Conservation (phyloP, 2,888 invertebrate species). For the Encarsia formosa region DNA sequence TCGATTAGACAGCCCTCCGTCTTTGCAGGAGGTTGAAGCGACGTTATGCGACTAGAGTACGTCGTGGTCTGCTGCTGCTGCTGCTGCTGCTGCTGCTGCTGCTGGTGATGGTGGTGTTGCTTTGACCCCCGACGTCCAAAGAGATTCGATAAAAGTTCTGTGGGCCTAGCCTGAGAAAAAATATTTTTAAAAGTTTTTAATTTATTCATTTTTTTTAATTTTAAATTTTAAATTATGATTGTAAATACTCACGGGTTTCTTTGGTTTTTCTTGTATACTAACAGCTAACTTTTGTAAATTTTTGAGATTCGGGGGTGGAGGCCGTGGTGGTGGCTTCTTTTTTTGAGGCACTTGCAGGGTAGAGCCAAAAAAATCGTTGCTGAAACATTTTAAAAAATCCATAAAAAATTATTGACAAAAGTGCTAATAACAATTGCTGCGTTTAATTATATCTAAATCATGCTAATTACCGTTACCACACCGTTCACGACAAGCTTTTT, state of each 20-base stretch:
- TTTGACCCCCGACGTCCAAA: slow-evolving; percentile 37
- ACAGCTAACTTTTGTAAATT: slow-evolving; percentile 39
- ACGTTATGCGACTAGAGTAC: slow-evolving; percentile 23
- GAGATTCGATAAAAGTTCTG: slow-evolving; percentile 43
- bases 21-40: slow-evolving; percentile 25
- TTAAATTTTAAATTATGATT: neutral
- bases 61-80: slow-evolving; percentile 11
- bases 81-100: slow-evolving; percentile 11
- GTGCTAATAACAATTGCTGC: no score
- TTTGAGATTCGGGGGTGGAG: slow-evolving; percentile 69
- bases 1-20: slow-evolving; percentile 61
- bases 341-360: slow-evolving; percentile 55
- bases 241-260: slow-evolving; percentile 28
- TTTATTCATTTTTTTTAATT: neutral
- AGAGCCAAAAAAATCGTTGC: slow-evolving; percentile 41
- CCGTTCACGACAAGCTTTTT: no score
- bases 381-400: slow-evolving; percentile 25
- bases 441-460: no score
- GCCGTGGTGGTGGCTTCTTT: slow-evolving; percentile 69
- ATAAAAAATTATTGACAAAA: no score
- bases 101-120: slow-evolving; percentile 24
- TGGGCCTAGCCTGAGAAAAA: slow-evolving; percentile 40
- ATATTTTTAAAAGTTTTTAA: neutral
- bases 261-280: slow-evolving; percentile 40
- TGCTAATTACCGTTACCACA: no score